Base-by-base conservation (phyloP, 2,888 invertebrate genomes). In the Ormyrus nitidulus region DNA sequence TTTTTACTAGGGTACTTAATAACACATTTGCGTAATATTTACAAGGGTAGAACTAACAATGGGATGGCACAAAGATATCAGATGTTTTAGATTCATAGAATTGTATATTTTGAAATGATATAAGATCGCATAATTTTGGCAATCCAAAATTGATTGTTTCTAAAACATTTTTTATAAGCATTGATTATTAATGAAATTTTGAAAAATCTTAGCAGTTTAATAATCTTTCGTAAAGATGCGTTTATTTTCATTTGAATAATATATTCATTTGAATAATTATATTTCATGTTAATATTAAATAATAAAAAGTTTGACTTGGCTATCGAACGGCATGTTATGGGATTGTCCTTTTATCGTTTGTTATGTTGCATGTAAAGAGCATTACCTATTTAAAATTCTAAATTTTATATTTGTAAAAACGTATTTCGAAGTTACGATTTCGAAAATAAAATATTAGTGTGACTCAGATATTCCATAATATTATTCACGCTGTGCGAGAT, bases 101-200 rank as follows among this genome's bases (percentile, higher is more conserved):
- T 68, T 80, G 80, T 80, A 80, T 69, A 80, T 80, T 80, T 76
- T 73, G 53, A 68, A 34, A 64, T 58, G 71, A 71, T 61, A 13
- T 68, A 56, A 74, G 76, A 54, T 62, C 11, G 53, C 34, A 85
- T 86, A 83, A 84, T 84, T 82, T 86, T 85, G 81, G 77, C 82
- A 84, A 86, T 85, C 84, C 82, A 85, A 86, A 86, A 83, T 86
- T 86, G 79, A 85, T 86, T 84, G 83, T 86, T 86, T 85, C 83
- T 84, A 77, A 81, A 74, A 81, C 49, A 34, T 19, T 61, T 80
- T 72, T 73, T 77, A 64, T 77, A 72, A 77, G 13, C 62, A 72
- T 73, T 66, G 72, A 80, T 62, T 77, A 77, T 69, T 61, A 61
- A 70, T 77, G 58, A 51, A 77, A 72, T 34, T 34, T 34, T 34